Evolutionary conservation across 2,113 vertebrate species (phyloP).

Genomic region (Sphaerodactylus townsendi): DNA sequence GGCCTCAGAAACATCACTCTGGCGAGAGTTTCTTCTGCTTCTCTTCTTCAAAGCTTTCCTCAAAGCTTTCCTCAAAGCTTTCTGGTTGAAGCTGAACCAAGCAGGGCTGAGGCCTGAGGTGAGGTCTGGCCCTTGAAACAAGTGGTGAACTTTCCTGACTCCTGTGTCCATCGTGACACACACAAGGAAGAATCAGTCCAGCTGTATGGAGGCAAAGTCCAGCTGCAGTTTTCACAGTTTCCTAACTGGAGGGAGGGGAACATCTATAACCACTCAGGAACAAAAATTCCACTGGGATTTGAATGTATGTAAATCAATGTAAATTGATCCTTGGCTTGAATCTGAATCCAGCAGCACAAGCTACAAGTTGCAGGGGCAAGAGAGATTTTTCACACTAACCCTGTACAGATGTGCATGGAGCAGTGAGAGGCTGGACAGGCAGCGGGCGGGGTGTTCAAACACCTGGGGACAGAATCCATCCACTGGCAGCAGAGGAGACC

Average conservation of each 20-base stretch:
- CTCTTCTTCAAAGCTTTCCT: too few relatives aligned
- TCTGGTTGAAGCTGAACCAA: background rate
- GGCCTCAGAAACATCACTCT: background rate
- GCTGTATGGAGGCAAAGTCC: too few relatives aligned
- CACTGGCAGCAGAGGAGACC: too few relatives aligned
- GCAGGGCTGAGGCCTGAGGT: background rate
- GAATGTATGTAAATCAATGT: too few relatives aligned
- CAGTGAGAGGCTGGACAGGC: background rate
- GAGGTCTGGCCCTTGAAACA: background rate
- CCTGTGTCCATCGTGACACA: too few relatives aligned
- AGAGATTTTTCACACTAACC: background rate
- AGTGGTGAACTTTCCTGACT: background rate
- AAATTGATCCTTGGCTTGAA: background rate
- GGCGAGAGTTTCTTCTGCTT: background rate
- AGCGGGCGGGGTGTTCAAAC: too few relatives aligned
- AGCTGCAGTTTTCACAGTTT: background rate
- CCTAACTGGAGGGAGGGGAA: background rate
- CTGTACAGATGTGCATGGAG: background rate
- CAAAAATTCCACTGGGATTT: background rate
- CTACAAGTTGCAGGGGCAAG: background rate
- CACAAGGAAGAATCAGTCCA: background rate
- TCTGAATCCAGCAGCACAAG: background rate
- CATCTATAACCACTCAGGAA: background rate
- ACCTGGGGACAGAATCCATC: too few relatives aligned
- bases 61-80: too few relatives aligned